A percentile compares a stretch with the other conserved stretches of the same genome.
phyloP scores from a whole-genome alignment of 2,113 vertebrate genomes.

The Embiotoca jacksoni region DNA sequence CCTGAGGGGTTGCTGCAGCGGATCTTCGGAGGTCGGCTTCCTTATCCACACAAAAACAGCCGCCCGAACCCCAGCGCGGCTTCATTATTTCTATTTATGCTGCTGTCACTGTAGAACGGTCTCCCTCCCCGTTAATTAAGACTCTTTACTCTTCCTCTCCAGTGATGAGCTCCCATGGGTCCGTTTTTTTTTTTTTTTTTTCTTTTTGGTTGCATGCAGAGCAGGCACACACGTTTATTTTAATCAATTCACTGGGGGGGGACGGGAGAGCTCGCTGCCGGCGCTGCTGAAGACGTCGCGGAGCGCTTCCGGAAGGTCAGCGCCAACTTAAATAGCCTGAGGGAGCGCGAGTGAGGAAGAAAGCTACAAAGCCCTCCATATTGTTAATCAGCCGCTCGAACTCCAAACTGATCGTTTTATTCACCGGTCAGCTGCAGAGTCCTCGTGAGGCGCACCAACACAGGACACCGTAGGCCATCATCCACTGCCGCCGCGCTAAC shows the following conservation, averaged over 20 bases:
- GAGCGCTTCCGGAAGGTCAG: slow-evolving; percentile 55
- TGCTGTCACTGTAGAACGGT: slow-evolving; percentile 55
- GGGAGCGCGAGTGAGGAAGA: too few species aligned
- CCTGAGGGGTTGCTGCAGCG: too few species aligned
- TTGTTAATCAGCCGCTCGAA: too few species aligned
- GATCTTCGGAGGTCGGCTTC: slow-evolving; percentile 19
- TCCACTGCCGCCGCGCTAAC: too few species aligned
- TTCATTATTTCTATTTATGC: slow-evolving; percentile 83
- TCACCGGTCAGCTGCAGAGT: too few species aligned
- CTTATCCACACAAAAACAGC: slow-evolving; percentile 64
- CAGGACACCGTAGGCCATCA: too few species aligned
- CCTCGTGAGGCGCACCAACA: too few species aligned
- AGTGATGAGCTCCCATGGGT: slow-evolving; percentile 73
- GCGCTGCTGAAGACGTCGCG: slow-evolving; percentile 32
- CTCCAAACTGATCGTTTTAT: too few species aligned
- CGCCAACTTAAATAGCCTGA: slow-evolving; percentile 62
- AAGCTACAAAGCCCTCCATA: too few species aligned
- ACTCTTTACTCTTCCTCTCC: slow-evolving; percentile 73
- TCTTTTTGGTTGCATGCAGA: slow-evolving; percentile 60
- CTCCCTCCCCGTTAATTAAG: slow-evolving; percentile 74
- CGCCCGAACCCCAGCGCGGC: slow-evolving; percentile 71
- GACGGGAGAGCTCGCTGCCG: neutral
- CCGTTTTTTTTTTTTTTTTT: slow-evolving; percentile 75
- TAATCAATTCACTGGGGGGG: slow-evolving; percentile 65
- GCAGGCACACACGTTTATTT: slow-evolving; percentile 68